These are phyloP conservation scores for Ochropacha duplaris DNA, from an alignment of 2,888 invertebrate genomes.

Conservation along the genomic window DNA sequence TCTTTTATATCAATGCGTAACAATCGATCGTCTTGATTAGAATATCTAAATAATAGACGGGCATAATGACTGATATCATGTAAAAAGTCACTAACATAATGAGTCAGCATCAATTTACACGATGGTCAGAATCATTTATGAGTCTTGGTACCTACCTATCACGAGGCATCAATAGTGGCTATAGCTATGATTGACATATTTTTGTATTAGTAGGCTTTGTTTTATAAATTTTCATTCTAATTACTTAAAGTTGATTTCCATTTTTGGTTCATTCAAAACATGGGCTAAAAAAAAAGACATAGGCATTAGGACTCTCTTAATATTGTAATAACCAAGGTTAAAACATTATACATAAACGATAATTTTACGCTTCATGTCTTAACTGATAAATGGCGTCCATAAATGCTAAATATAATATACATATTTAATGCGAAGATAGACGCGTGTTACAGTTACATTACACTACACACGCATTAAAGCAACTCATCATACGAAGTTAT, in stretches of 20 bases:
- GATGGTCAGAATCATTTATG: conserved; percentile 1
- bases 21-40: conserved; percentile 79
- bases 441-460: conserved; percentile 1
- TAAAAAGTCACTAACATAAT: conserved; percentile 44
- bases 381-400: background rate
- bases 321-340: no score
- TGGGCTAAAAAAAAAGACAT: no score
- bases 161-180: background rate
- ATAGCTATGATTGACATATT: background rate
- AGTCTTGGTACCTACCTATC: background rate
- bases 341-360: background rate
- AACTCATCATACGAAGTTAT: background rate
- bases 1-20: conserved; percentile 72
- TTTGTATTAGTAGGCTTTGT: no score
- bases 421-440: background rate
- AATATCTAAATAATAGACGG: conserved; percentile 78
- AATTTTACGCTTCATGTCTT: background rate
- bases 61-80: conserved; percentile 58
- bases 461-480: background rate
- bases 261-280: no score
- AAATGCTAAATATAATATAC: background rate
- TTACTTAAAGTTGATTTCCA: no score
- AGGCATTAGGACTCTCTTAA: no score
- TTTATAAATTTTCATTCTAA: no score
- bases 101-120: conserved; percentile 46